Conservation (phyloP, 92 coral and sea anemone species). For the Plumapathes pennacea region DNA sequence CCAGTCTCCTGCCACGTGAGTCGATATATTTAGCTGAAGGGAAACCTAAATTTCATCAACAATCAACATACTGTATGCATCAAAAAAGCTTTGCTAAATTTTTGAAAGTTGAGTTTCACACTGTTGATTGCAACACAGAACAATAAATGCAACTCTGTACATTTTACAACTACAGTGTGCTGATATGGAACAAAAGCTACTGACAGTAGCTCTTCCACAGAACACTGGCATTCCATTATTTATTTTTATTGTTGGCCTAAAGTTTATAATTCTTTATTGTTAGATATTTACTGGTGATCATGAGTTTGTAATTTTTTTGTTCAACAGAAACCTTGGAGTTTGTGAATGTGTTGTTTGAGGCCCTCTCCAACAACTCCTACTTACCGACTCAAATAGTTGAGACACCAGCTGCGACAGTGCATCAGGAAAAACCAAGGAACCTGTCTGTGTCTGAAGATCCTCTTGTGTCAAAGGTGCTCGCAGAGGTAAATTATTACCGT, state of each 20-base stretch:
- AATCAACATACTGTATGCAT: no score
- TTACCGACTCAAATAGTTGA: slow-evolving; percentile 49
- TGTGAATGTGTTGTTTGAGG: slow-evolving; percentile 88
- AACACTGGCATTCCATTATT: not conserved
- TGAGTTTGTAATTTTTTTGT: not conserved
- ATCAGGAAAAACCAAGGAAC: slow-evolving; percentile 54
- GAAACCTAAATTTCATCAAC: no score
- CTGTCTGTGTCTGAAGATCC: slow-evolving; percentile 54
- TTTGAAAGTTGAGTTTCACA: no score
- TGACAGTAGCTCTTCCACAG: no score
- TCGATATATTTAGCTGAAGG: no score
- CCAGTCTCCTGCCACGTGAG: no score
- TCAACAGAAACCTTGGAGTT: slow-evolving; percentile 76
- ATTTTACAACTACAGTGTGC: no score
- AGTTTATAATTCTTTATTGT: not conserved
- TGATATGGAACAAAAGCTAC: no score
- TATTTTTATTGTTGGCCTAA: not conserved
- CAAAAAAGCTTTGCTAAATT: no score
- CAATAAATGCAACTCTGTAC: no score
- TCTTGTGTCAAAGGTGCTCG: slow-evolving; percentile 22
- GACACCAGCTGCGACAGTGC: slow-evolving; percentile 42
- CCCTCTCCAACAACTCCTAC: slow-evolving; percentile 71
- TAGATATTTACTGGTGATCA: not conserved
- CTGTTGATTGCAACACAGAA: no score
- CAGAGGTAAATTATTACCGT: slow-evolving; percentile 40